phyloP scores from a whole-genome alignment of 2,888 invertebrate species.

The Julus scanicus region DNA sequence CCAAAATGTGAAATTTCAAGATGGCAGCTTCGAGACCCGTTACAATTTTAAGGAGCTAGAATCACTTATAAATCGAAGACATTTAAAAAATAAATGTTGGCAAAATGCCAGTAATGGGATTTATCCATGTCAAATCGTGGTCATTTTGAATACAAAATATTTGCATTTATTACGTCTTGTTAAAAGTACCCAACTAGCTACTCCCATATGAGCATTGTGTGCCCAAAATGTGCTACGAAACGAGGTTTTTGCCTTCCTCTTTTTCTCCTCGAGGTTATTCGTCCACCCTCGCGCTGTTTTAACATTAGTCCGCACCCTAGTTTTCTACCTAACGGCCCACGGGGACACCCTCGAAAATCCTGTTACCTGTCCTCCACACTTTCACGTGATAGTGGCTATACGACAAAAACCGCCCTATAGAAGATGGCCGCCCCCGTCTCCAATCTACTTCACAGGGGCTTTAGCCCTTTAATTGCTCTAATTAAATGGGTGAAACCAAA shows the following conservation, averaged over 20 bases:
- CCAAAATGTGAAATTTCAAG: too few species aligned
- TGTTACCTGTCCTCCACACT: background rate
- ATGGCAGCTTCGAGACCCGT: too few species aligned
- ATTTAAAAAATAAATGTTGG: too few species aligned
- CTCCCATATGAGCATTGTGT: too few species aligned
- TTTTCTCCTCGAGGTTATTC: background rate
- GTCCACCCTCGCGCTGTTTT: background rate
- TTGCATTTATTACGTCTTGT: too few species aligned
- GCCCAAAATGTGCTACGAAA: too few species aligned
- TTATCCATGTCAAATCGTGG: too few species aligned
- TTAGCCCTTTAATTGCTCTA: background rate
- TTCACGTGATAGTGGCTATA: background rate
- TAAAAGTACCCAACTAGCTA: too few species aligned
- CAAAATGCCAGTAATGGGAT: too few species aligned
- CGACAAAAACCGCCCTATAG: background rate
- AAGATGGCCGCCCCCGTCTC: background rate
- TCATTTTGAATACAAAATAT: too few species aligned
- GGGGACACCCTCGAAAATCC: background rate
- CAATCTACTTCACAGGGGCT: background rate
- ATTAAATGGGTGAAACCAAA: background rate
- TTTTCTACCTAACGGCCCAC: background rate
- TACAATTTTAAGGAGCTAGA: too few species aligned
- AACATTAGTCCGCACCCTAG: background rate
- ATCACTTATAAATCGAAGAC: too few species aligned
- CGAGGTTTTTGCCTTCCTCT: background rate